These are phyloP conservation scores for Sylvia atricapilla DNA, from an alignment of 2,113 vertebrate genomes.

Conservation along the genomic window DNA sequence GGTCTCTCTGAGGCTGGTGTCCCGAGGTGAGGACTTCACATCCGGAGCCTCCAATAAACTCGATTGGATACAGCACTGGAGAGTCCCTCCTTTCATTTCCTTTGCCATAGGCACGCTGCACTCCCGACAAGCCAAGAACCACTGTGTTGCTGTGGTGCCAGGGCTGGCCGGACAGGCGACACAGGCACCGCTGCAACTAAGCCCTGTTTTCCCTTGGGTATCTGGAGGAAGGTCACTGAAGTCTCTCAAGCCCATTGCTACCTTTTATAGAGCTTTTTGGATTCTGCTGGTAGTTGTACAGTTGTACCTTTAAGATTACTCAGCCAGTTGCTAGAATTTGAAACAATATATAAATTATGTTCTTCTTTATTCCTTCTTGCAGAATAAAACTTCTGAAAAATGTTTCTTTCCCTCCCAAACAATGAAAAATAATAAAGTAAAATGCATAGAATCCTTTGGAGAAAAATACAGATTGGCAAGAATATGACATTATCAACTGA, in stretches of 20 bases:
- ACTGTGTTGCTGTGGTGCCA: no score
- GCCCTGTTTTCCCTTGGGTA: neutral
- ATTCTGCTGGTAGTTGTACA: neutral
- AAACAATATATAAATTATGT: neutral
- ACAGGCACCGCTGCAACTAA: no score
- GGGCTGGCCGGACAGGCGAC: no score
- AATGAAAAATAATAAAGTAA: neutral
- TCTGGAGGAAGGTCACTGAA: neutral
- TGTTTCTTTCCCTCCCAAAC: neutral
- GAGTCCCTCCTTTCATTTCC: no score
- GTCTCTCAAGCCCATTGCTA: neutral
- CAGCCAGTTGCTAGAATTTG: neutral
- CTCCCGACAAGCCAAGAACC: no score
- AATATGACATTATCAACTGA: neutral
- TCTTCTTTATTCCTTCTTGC: neutral
- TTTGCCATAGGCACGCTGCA: no score
- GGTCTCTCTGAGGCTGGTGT: no score
- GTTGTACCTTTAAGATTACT: neutral
- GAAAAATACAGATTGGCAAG: neutral
- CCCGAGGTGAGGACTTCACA: no score
- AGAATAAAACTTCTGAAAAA: neutral
- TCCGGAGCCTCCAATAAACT: no score
- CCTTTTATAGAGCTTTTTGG: neutral
- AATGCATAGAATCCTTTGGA: neutral
- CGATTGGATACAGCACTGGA: no score